A percentile compares a stretch with the other conserved stretches of the same genome.
phyloP scores from a whole-genome alignment of 2,113 vertebrate species.

The Mohoua ochrocephala region DNA sequence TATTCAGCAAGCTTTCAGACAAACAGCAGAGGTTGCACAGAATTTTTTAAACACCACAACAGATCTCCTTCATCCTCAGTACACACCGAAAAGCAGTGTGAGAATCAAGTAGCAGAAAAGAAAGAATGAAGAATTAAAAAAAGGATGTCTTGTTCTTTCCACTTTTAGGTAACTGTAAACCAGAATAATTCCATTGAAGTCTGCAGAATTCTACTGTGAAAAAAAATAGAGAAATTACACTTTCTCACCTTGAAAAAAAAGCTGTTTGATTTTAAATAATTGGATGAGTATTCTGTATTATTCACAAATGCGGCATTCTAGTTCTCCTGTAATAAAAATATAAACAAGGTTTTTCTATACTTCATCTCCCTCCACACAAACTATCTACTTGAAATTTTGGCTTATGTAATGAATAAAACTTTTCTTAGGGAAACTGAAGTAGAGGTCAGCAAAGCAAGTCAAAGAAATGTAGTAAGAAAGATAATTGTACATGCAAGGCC shows the following conservation, averaged over 20 bases:
- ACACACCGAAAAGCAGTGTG: not conserved
- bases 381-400: not conserved
- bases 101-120: not conserved
- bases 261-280: not conserved
- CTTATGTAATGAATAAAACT: not conserved
- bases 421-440: not conserved
- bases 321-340: not conserved
- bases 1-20: not conserved
- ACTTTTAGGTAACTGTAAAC: not conserved
- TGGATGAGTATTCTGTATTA: not conserved
- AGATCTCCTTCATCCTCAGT: not conserved
- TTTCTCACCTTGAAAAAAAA: not conserved
- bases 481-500: not conserved
- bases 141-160: not conserved
- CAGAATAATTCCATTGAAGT: not conserved
- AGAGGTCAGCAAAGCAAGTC: not conserved
- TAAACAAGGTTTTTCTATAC: not conserved
- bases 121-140: not conserved
- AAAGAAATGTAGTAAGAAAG: not conserved
- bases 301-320: not conserved
- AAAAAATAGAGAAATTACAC: not conserved
- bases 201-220: not conserved
- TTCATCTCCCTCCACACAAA: not conserved
- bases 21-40: constrained; percentile 18
- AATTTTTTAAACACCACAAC: not conserved